These are phyloP conservation scores for Notarius lentiginosus DNA, from an alignment of 2,113 vertebrate species.

Conservation along the genomic window DNA sequence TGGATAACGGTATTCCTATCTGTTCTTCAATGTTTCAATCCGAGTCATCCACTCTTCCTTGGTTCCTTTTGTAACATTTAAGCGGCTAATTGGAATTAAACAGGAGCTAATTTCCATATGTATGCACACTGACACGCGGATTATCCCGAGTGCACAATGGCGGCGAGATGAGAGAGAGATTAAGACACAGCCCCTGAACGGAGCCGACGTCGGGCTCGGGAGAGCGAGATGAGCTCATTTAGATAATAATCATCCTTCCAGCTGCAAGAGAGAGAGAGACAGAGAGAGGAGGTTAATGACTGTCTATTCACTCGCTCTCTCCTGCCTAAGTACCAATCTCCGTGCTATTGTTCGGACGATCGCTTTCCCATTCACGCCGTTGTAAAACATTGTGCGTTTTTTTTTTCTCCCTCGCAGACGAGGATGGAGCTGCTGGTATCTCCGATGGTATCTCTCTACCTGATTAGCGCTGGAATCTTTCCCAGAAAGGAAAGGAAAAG, in stretches of 20 bases:
- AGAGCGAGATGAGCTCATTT: constrained; percentile 51
- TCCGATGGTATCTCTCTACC: not conserved
- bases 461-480: constrained; percentile 11
- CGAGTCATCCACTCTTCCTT: not conserved
- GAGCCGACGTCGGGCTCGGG: constrained; percentile 16
- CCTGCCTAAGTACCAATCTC: constrained; percentile 45
- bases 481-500: constrained; percentile 7
- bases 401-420: not conserved
- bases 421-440: not conserved
- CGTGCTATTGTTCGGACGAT: constrained; percentile 40
- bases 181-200: constrained; percentile 36
- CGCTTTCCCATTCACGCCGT: constrained; percentile 30
- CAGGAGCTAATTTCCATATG: constrained; percentile 47
- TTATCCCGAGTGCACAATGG: constrained; percentile 42
- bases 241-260: constrained; percentile 53
- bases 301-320: constrained; percentile 48
- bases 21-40: not conserved
- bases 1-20: not conserved
- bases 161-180: constrained; percentile 46
- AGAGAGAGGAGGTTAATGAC: constrained; percentile 48
- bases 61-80: not conserved
- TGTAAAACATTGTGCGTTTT: constrained; percentile 25
- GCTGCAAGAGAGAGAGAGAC: constrained; percentile 22
- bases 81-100: constrained; percentile 44
- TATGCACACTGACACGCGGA: constrained; percentile 33